phyloP scores from a whole-genome alignment of 1,140 invertebrate species.

The Drosophila prosaltans region DNA sequence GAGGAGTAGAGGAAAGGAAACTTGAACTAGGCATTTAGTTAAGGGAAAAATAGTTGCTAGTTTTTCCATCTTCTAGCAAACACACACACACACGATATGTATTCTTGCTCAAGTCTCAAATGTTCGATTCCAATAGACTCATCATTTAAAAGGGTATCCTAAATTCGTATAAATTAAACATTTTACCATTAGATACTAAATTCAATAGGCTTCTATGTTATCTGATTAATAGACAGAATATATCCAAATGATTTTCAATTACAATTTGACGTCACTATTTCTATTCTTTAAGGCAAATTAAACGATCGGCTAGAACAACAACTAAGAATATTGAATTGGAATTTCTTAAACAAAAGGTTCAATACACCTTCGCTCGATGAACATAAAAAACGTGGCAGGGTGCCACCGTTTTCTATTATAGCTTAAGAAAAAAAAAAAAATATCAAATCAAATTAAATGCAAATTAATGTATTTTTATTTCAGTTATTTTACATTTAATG shows the following conservation, averaged over 20 bases:
- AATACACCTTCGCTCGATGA: slow-evolving; percentile 39
- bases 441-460: slow-evolving; percentile 43
- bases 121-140: neutral
- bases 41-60: slow-evolving; percentile 54
- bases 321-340: neutral
- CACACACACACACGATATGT: too few species aligned
- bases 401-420: slow-evolving; percentile 39
- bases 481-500: slow-evolving; percentile 41
- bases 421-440: neutral
- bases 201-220: neutral
- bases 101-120: too few species aligned
- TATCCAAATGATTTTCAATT: slow-evolving; percentile 1
- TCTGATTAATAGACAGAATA: neutral
- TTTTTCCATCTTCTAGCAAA: slow-evolving; percentile 8
- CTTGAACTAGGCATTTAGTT: slow-evolving; percentile 67
- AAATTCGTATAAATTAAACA: neutral
- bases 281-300: neutral
- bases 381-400: slow-evolving; percentile 67
- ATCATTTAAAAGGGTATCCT: neutral
- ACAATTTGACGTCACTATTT: neutral
- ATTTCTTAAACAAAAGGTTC: slow-evolving; percentile 21
- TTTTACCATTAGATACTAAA: neutral
- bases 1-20: neutral
- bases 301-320: neutral
- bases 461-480: slow-evolving; percentile 36